Evolutionary conservation across 2,797 vertebrate species (phyloP).

Genomic region (Sebastiscus tertius): DNA sequence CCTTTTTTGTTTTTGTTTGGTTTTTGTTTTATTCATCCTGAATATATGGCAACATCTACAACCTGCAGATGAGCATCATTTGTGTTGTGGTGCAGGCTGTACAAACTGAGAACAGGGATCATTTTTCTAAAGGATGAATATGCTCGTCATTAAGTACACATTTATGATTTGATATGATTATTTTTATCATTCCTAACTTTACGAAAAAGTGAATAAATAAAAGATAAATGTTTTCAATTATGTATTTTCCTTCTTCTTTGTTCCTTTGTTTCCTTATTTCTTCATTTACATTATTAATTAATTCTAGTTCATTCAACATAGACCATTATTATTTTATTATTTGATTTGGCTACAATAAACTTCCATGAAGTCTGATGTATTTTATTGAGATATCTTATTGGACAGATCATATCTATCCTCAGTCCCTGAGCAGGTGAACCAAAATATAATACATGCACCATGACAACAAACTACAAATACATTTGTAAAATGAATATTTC

Average conservation of each 20-base stretch:
- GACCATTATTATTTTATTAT: neutral
- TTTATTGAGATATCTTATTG: conserved; percentile 4
- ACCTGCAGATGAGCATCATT: conserved; percentile 49
- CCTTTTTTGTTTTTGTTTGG: conserved; percentile 65
- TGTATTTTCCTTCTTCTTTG: neutral
- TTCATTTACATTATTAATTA: neutral
- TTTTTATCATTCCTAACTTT: neutral
- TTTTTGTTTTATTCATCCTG: conserved; percentile 57
- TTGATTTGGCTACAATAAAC: neutral
- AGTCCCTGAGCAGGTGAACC: neutral
- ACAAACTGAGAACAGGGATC: neutral
- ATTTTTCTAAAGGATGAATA: neutral
- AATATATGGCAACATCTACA: conserved; percentile 59
- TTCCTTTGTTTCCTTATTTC: neutral
- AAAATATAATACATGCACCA: conserved; percentile 6
- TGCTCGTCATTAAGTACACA: neutral
- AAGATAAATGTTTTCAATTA: neutral
- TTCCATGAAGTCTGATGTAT: neutral
- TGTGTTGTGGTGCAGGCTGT: conserved; percentile 3
- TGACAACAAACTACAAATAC: conserved; percentile 19
- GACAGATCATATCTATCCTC: neutral
- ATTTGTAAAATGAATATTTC: conserved; percentile 43
- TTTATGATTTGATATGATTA: neutral
- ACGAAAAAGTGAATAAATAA: neutral
- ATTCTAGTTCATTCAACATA: neutral